Base-by-base conservation (phyloP, 2,113 vertebrate genomes). In the Lipotes vexillifer region DNA sequence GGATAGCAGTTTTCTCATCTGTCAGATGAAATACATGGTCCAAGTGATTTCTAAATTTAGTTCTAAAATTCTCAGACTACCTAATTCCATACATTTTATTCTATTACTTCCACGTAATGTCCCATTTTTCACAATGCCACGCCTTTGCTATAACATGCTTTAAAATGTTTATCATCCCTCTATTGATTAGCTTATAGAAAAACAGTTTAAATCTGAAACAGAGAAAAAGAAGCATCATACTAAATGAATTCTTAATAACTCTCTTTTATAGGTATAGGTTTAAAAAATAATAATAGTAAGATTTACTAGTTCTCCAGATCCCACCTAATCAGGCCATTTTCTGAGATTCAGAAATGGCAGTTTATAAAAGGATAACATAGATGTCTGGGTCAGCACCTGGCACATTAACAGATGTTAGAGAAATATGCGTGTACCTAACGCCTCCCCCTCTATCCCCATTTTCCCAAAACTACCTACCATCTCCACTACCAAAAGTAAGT, bases 241-340 rank as follows among this genome's bases (percentile, higher is more conserved):
- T 86, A 97, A 86, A 41, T 80, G 49, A 92, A 21, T 23, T 80
- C 88, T 84, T 91, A 88, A n/a, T 31, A 36, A 4, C 5, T 87
- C 2, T 86, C 65, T 81, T 57, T 72, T 66, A 78, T 69, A 46
- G 11, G 7, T 78, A n/a, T 27, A 44, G 9, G 21, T 38, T 80
- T 25, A 85, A 61, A 63, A 52, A 90, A 52, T 36, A 36, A 75
- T 7, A 65, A 69, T 31, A 90, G 68, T 29, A 86, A 93, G 69
- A 41, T 80, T 85, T 91, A 83, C 77, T 88, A 95, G 65, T 93
- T 87, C 68, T 85, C 80, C 8, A 82, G 85, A 74, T 89, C 87
- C n/a, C 38, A 82, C 14, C 18, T 90, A 55, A 87, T 69, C 55
- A 82, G 49, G 21, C 20, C 61, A 63, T 59, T 89, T 88, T 95